phyloP scores from a whole-genome alignment of 2,113 vertebrate species.

The Oxyruncus cristatus region DNA sequence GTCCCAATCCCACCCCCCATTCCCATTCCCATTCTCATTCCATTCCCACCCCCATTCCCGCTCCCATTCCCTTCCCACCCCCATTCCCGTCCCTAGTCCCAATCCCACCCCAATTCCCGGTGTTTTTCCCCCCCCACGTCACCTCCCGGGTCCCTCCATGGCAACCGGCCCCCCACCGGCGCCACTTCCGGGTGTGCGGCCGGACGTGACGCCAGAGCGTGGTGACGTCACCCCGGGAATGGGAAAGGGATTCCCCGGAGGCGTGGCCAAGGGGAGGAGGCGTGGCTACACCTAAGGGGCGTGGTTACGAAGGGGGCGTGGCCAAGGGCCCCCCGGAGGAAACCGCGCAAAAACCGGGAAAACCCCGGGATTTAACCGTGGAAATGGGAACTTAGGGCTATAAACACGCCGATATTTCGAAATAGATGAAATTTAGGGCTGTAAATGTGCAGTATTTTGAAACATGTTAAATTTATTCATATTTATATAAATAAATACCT shows the following conservation, averaged over 20 bases:
- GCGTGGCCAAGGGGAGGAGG: accelerated
- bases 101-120: neutral
- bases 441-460: neutral
- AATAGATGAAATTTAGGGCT: accelerated
- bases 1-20: too few species aligned
- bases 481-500: too few species aligned
- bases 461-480: neutral
- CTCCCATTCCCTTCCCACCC: neutral
- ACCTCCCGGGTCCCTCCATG: neutral
- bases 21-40: too few species aligned
- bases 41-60: too few species aligned
- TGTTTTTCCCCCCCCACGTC: neutral
- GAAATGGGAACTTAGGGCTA: neutral
- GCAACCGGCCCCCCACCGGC: neutral
- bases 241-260: neutral
- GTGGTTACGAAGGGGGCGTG: neutral
- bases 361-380: too few species aligned
- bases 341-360: accelerated
- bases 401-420: accelerated
- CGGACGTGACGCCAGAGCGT: neutral
- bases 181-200: neutral
- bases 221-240: neutral
- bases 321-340: accelerated
- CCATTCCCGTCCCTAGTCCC: neutral
- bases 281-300: accelerated